Evolutionary conservation across 2,888 invertebrate species (phyloP).

Genomic region (Lysandra bellargus): DNA sequence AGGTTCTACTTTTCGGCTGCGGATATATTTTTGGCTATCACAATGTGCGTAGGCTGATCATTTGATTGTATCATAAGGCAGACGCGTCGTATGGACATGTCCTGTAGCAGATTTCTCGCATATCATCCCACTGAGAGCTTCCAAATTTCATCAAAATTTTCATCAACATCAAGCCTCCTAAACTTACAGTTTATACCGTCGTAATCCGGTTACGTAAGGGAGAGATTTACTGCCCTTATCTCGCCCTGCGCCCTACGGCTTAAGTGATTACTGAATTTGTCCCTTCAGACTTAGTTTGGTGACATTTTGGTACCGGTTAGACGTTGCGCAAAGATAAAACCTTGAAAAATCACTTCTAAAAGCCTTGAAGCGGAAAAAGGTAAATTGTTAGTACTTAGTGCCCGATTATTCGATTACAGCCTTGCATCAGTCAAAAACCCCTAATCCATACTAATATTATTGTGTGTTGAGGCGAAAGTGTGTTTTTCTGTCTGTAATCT

Average conservation of each 20-base stretch:
- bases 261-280: slow-evolving; percentile 25
- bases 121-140: background rate
- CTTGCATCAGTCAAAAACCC: too few relatives aligned
- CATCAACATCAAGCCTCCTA: background rate
- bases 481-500: too few relatives aligned
- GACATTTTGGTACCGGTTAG: background rate
- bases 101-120: background rate
- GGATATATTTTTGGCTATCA: too few relatives aligned
- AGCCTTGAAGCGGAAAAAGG: too few relatives aligned
- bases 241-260: background rate
- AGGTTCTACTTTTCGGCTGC: too few relatives aligned
- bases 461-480: too few relatives aligned
- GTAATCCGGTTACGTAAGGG: slow-evolving; percentile 24
- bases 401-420: too few relatives aligned
- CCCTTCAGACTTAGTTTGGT: slow-evolving; percentile 11
- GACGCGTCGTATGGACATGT: too few relatives aligned
- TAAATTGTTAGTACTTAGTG: too few relatives aligned
- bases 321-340: background rate
- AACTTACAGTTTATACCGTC: background rate
- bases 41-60: too few relatives aligned
- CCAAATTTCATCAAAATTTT: background rate
- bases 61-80: too few relatives aligned
- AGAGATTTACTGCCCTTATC: slow-evolving; percentile 28
- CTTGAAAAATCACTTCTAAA: background rate
- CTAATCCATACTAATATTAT: too few relatives aligned